Evolutionary conservation across 2,888 invertebrate species (phyloP), one percentile per base, ranked within the genome.

Genomic region (Linyphia triangularis): DNA sequence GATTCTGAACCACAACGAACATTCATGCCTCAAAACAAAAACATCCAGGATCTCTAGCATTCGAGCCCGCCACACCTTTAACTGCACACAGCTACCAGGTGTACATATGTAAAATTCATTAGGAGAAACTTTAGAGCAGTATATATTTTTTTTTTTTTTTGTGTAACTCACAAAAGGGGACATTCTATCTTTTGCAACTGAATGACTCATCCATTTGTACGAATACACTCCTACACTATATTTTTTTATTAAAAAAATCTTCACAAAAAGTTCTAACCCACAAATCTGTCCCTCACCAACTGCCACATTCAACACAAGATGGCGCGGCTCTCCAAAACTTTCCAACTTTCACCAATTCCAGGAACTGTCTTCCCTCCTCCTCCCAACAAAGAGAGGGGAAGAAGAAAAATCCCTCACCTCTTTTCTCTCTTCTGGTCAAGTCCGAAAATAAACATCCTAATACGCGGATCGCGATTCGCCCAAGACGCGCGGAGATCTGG

Each of bases 361-460:
- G 37, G 37, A 61, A 63, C n/a, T 26, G 40, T 72, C n/a, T n/a
- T 33, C 37, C 40, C 22, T 7, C 28, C 19, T 26, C 51, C 73
- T 57, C 10, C 22, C 22, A 61, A 22, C 9, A 63, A 33, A 69
- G 22, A 57, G 51, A 43, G 40, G 30, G 22, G 22, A 24, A 73
- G 1, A 67, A 70, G 40, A 24, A 72, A 75, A 85, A 70, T 59
- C 24, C 16, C 30, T 57, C 43, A 51, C 65, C 33, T 69, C 73
- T 67, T 70, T 79, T 24, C 63, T 72, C 37, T n/a, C 67, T 33
- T 24, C 37, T 73, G 79, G 85, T 86, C 85, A 81, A 79, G 79
- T 79, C 61, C 86, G 30, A 84, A 85, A 88, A 83, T 77, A 88
- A 88, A 82, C 75, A 83, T 69, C 70, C 43, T 83, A 70, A 88